Evolutionary conservation across 2,888 invertebrate genomes (phyloP).

Genomic region (Pediacus dermestoides): DNA sequence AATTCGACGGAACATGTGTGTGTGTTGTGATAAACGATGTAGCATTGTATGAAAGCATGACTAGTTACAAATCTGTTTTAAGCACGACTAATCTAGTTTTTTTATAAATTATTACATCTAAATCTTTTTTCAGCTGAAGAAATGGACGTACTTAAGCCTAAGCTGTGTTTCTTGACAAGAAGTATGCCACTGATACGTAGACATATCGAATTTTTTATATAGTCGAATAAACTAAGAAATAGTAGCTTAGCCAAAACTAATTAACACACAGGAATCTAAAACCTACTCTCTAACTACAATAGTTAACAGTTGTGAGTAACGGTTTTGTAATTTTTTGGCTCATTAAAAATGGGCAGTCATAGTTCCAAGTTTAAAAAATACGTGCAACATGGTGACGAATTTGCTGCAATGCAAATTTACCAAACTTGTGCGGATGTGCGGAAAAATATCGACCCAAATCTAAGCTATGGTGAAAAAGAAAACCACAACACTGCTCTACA

Average conservation of each 20-base stretch:
- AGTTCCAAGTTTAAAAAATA: slow-evolving; percentile 68
- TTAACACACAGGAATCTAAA: not conserved
- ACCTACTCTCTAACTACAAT: slow-evolving; percentile 3
- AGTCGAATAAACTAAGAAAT: slow-evolving; percentile 12
- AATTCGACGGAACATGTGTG: too few species aligned
- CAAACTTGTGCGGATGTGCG: slow-evolving; percentile 61
- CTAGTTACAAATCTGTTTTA: too few species aligned
- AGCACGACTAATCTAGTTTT: too few species aligned
- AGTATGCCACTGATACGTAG: slow-evolving; percentile 26
- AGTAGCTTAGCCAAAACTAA: slow-evolving; percentile 17
- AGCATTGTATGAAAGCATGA: too few species aligned
- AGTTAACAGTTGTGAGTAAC: too few species aligned
- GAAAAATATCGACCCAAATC: slow-evolving; percentile 63
- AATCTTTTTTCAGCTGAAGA: slow-evolving; percentile 13
- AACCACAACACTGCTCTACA: slow-evolving; percentile 66
- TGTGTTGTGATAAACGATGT: too few species aligned
- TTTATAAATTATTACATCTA: too few species aligned
- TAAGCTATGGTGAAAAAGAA: slow-evolving; percentile 63
- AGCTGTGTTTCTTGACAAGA: slow-evolving; percentile 47
- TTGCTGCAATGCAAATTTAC: slow-evolving; percentile 63
- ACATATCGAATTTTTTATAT: slow-evolving; percentile 37
- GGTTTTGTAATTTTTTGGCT: slow-evolving; percentile 8
- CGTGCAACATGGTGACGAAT: slow-evolving; percentile 67
- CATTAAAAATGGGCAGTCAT: slow-evolving; percentile 59
- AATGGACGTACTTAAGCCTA: slow-evolving; percentile 15